A percentile compares a stretch with the other conserved stretches of the same genome.
Evolutionary conservation across 2,113 vertebrate species (phyloP).

Genomic region (human (Homo sapiens)): DNA sequence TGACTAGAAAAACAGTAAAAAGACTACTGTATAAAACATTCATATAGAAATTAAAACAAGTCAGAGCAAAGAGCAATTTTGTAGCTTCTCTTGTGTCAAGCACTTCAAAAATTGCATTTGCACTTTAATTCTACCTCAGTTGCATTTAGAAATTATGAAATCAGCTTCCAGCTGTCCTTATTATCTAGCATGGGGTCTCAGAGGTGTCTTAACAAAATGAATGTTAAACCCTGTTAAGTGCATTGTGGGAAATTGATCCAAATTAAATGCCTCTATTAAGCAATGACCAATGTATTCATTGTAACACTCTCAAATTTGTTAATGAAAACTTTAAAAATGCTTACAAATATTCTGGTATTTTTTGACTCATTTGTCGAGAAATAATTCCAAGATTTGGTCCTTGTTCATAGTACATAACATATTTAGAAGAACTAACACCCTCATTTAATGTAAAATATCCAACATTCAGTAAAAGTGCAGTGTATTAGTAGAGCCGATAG

Average conservation of each 20-base stretch:
- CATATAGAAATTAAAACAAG: conserved; percentile 76
- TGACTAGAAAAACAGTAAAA: conserved; percentile 73
- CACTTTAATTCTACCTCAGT: conserved; percentile 72
- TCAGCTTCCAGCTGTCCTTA: conserved; percentile 58
- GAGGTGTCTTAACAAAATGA: conserved; percentile 63
- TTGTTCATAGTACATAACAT: background rate
- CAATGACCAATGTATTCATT: conserved; percentile 26
- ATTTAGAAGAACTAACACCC: conserved; percentile 14
- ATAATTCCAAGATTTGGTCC: background rate
- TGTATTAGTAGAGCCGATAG: background rate
- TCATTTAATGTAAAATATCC: conserved; percentile 36
- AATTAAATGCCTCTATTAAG: conserved; percentile 68
- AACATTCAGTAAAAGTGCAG: background rate
- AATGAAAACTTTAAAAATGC: conserved; percentile 52
- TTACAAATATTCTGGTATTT: conserved; percentile 36
- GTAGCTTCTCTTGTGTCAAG: conserved; percentile 61
- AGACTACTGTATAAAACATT: conserved; percentile 75
- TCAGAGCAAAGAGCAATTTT: conserved; percentile 70
- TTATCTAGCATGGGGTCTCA: conserved; percentile 54
- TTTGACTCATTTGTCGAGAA: conserved; percentile 3
- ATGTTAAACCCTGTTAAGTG: conserved; percentile 66
- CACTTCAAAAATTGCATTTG: conserved; percentile 69
- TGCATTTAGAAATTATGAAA: conserved; percentile 74
- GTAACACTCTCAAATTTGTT: conserved; percentile 45
- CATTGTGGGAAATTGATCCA: conserved; percentile 62